Conservation (phyloP, 2,888 invertebrate species). For the Drosophila basisetae region DNA sequence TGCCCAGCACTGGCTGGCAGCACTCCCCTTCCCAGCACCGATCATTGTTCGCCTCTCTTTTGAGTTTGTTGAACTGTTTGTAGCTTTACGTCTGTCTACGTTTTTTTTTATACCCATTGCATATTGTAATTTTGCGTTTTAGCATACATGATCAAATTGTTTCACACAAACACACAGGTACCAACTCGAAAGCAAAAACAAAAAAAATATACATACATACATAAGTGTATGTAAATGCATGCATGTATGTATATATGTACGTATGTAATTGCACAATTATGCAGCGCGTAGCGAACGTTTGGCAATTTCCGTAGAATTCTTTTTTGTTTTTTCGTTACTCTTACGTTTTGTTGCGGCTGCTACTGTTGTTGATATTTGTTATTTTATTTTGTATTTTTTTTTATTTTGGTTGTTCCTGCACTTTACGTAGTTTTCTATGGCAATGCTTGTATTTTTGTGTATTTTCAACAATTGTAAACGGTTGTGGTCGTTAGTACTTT, state of each 20-base stretch:
- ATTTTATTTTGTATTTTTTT: slow-evolving; percentile 41
- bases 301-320: slow-evolving; percentile 52
- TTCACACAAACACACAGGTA: slow-evolving; percentile 38
- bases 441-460: slow-evolving; percentile 39
- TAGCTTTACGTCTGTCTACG: slow-evolving; percentile 31
- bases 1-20: slow-evolving; percentile 14
- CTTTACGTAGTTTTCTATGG: slow-evolving; percentile 50
- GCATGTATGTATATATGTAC: slow-evolving; percentile 16
- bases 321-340: slow-evolving; percentile 44
- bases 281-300: slow-evolving; percentile 70
- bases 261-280: slow-evolving; percentile 76
- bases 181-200: slow-evolving; percentile 49
- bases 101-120: slow-evolving; percentile 47
- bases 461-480: slow-evolving; percentile 46
- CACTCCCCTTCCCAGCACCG: slow-evolving; percentile 19
- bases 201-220: slow-evolving; percentile 45
- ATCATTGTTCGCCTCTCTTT: slow-evolving; percentile 48
- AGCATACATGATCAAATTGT: slow-evolving; percentile 51
- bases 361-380: slow-evolving; percentile 43
- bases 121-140: slow-evolving; percentile 66
- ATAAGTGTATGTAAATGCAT: slow-evolving; percentile 19
- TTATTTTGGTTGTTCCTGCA: slow-evolving; percentile 35
- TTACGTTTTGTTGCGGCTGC: slow-evolving; percentile 59
- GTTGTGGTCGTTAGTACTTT: slow-evolving; percentile 44
- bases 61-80: slow-evolving; percentile 70